A percentile compares a stretch with the other conserved stretches of the same genome.
phyloP scores from a whole-genome alignment of 2,888 invertebrate species.

The Merodon equestris region DNA sequence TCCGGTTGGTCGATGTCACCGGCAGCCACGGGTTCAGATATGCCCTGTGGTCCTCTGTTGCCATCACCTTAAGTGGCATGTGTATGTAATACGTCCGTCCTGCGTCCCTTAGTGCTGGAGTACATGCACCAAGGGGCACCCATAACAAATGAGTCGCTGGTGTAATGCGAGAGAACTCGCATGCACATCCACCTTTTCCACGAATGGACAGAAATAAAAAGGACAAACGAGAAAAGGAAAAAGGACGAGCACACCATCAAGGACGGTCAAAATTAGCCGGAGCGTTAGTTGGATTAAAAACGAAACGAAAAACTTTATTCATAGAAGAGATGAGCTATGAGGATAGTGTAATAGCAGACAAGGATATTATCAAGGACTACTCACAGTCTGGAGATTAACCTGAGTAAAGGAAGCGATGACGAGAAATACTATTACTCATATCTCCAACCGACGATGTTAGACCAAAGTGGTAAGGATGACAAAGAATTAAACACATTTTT shows the following conservation, averaged over 20 bases:
- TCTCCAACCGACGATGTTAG: no score
- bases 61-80: conserved; percentile 48
- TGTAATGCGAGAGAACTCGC: conserved; percentile 55
- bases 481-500: no score
- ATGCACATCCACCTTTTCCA: conserved; percentile 44
- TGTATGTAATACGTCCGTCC: background rate
- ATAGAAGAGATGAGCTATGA: no score
- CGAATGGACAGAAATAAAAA: conserved; percentile 29
- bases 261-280: conserved; percentile 59
- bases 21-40: conserved; percentile 40
- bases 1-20: conserved; percentile 57
- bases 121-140: conserved; percentile 13
- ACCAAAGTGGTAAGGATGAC: no score
- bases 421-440: no score
- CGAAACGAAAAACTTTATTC: no score
- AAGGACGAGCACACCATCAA: no score
- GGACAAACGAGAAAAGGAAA: conserved; percentile 7
- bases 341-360: no score
- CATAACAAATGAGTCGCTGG: conserved; percentile 38
- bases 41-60: conserved; percentile 1
- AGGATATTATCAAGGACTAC: no score
- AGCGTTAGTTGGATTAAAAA: conserved; percentile 50
- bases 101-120: background rate
- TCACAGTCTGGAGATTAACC: no score
- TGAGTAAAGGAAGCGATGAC: no score